Percentiles rank a stretch among this genome's conserved stretches.
phyloP scores from a whole-genome alignment of 2,113 vertebrate species.

The Anolis carolinensis region DNA sequence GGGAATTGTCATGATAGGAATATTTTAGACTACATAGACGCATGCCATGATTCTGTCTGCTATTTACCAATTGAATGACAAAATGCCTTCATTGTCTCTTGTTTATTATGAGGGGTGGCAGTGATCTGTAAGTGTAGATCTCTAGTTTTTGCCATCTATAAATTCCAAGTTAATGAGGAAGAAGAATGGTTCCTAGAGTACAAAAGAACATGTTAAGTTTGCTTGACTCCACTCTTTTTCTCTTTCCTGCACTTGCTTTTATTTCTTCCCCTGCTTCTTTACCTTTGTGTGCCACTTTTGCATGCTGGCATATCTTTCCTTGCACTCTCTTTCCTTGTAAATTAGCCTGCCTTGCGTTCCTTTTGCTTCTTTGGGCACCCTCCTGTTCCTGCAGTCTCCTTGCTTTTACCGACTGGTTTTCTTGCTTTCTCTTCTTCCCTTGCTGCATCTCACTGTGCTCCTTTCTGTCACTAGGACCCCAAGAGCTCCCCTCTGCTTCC shows the following conservation, averaged over 20 bases:
- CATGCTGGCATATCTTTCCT: constrained; percentile 39
- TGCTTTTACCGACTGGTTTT: constrained; percentile 14
- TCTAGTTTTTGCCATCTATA: not conserved
- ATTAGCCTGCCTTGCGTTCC: constrained; percentile 15
- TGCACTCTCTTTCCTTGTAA: constrained; percentile 5
- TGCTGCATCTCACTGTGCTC: constrained; percentile 75
- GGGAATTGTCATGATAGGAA: not conserved
- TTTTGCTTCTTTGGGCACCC: constrained; percentile 20
- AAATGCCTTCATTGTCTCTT: not conserved
- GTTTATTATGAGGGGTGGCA: not conserved
- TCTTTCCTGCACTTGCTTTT: constrained; percentile 24
- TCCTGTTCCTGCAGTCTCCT: not conserved
- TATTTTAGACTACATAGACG: not conserved
- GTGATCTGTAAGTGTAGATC: not conserved
- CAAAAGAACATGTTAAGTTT: fast-evolving
- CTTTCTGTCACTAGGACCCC: constrained; percentile 92
- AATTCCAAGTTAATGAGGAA: not conserved
- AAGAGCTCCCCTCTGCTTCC: constrained; percentile 98
- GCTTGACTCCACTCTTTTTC: not conserved
- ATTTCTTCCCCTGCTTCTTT: constrained; percentile 6
- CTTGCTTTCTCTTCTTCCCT: constrained; percentile 65
- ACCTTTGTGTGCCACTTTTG: constrained; percentile 41
- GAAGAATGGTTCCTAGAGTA: fast-evolving
- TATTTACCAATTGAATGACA: not conserved
- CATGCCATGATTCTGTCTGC: constrained; percentile 10